Conservation (phyloP, 1,140 invertebrate species). For the Anthonomus grandis region DNA sequence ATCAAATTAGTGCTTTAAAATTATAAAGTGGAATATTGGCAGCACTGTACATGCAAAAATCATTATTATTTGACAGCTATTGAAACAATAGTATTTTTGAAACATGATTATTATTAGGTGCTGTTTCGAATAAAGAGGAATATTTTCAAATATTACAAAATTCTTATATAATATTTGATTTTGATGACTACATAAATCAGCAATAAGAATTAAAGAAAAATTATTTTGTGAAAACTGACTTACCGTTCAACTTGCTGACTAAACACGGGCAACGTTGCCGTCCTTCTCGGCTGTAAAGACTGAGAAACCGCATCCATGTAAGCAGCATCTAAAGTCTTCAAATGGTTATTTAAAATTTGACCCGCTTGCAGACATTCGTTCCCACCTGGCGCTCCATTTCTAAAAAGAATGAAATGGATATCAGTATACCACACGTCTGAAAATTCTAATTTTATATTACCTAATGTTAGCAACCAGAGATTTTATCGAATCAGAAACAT, state of each 20-base stretch:
- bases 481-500: conserved; percentile 95
- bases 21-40: too few species aligned
- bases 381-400: conserved; percentile 82
- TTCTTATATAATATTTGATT: too few species aligned
- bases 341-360: conserved; percentile 70
- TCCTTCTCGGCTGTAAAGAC: conserved; percentile 66
- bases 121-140: too few species aligned
- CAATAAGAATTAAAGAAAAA: too few species aligned
- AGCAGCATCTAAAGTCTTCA: conserved; percentile 81
- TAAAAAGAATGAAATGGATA: conserved; percentile 9
- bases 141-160: too few species aligned
- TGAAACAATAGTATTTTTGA: too few species aligned
- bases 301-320: conserved; percentile 85
- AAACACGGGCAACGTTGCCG: conserved; percentile 72
- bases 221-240: neutral
- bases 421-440: conserved; percentile 10
- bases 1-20: too few species aligned
- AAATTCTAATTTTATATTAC: conserved; percentile 47
- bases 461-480: conserved; percentile 84
- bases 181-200: too few species aligned
- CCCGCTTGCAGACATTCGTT: conserved; percentile 87
- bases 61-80: too few species aligned
- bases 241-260: conserved; percentile 43
- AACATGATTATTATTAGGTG: too few species aligned
- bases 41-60: too few species aligned